These are phyloP conservation scores for Protonemura montana DNA, from an alignment of 2,888 invertebrate genomes.

Conservation along the genomic window DNA sequence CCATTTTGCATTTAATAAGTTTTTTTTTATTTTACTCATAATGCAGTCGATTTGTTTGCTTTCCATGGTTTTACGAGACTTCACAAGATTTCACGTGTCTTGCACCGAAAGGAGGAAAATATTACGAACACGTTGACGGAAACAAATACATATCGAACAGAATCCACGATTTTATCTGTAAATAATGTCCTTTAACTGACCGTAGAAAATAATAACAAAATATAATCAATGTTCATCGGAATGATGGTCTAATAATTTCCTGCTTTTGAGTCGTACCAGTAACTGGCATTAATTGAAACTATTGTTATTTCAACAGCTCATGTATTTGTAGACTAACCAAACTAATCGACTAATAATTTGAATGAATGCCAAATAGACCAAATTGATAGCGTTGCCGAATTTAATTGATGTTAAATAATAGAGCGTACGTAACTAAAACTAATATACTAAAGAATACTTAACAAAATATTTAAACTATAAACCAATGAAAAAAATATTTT, in stretches of 20 bases:
- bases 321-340: too few relatives aligned
- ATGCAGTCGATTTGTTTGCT: too few relatives aligned
- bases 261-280: too few relatives aligned
- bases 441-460: neutral
- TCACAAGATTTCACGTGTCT: too few relatives aligned
- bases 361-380: neutral
- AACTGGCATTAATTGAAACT: too few relatives aligned
- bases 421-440: neutral
- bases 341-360: neutral
- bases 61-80: too few relatives aligned
- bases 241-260: too few relatives aligned
- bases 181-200: neutral
- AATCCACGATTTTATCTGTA: neutral
- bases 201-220: neutral
- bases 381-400: neutral
- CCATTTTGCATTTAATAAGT: too few relatives aligned
- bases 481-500: constrained; percentile 9
- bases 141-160: neutral
- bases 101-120: too few relatives aligned
- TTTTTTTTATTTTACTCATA: too few relatives aligned
- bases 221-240: neutral
- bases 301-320: too few relatives aligned
- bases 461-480: neutral
- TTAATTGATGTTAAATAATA: neutral
- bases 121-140: too few relatives aligned